These are phyloP conservation scores for Anguilla japonica DNA, from an alignment of 2,113 vertebrate species.

Conservation along the genomic window DNA sequence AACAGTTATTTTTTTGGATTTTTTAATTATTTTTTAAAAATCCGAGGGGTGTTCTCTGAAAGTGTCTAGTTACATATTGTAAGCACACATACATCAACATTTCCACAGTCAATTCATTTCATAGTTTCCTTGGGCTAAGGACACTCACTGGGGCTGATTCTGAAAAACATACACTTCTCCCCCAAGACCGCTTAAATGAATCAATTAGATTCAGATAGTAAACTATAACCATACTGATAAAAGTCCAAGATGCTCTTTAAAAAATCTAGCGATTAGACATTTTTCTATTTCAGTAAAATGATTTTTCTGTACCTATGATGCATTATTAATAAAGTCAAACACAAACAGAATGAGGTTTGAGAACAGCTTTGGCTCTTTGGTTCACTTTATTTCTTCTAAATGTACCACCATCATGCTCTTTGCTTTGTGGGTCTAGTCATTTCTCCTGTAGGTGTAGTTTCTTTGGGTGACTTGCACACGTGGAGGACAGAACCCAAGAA, in stretches of 20 bases:
- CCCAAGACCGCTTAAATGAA: neutral
- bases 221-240: neutral
- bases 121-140: neutral
- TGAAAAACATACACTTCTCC: neutral
- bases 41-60: neutral
- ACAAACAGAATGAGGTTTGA: neutral
- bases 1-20: too few species aligned
- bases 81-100: neutral
- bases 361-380: neutral
- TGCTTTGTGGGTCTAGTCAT: neutral
- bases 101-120: neutral
- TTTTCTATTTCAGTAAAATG: neutral
- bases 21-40: neutral
- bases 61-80: neutral
- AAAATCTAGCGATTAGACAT: neutral
- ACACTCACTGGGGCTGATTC: neutral
- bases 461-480: too few species aligned
- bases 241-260: neutral
- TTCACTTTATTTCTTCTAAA: too few species aligned
- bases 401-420: too few species aligned
- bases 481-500: neutral
- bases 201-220: neutral
- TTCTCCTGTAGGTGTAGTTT: neutral
- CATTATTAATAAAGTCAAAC: neutral
- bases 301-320: neutral